Conservation (phyloP, 2,113 vertebrate genomes). For the Zootoca vivipara region DNA sequence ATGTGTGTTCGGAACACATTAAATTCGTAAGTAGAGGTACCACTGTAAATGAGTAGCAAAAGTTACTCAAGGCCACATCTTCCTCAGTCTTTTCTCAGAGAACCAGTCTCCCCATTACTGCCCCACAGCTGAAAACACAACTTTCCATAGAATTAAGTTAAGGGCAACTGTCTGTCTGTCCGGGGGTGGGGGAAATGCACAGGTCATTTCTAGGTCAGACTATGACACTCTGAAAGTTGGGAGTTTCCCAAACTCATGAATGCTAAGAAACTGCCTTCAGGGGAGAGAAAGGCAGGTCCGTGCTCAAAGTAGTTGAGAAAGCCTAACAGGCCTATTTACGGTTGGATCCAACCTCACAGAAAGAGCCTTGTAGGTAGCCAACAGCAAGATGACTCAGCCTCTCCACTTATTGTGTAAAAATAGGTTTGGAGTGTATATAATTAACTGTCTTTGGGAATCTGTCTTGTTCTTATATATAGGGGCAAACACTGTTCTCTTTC, state of each 20-base stretch:
- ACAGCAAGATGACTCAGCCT: slow-evolving; percentile 33
- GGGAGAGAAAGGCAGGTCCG: background rate
- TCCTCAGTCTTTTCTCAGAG: slow-evolving; percentile 16
- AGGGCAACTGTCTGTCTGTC: background rate
- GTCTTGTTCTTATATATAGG: slow-evolving; percentile 17
- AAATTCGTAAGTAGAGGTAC: too few species aligned
- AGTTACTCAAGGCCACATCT: background rate
- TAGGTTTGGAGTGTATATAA: slow-evolving; percentile 43
- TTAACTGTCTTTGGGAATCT: slow-evolving; percentile 55
- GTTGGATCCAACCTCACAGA: background rate
- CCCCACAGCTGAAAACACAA: slow-evolving; percentile 23
- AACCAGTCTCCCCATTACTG: background rate
- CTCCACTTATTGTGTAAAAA: slow-evolving; percentile 10
- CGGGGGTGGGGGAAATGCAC: background rate
- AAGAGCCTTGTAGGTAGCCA: background rate
- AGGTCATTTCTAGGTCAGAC: slow-evolving; percentile 3
- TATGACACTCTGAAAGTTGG: rapidly evolving
- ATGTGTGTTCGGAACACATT: too few species aligned
- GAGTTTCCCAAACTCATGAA: background rate
- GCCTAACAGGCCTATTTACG: background rate
- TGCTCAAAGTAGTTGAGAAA: background rate
- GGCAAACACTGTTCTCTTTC: slow-evolving; percentile 23
- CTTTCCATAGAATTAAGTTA: background rate
- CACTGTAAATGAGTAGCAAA: background rate
- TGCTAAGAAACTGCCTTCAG: rapidly evolving